Conservation (phyloP, 2,113 vertebrate genomes). For the Laticauda colubrina region DNA sequence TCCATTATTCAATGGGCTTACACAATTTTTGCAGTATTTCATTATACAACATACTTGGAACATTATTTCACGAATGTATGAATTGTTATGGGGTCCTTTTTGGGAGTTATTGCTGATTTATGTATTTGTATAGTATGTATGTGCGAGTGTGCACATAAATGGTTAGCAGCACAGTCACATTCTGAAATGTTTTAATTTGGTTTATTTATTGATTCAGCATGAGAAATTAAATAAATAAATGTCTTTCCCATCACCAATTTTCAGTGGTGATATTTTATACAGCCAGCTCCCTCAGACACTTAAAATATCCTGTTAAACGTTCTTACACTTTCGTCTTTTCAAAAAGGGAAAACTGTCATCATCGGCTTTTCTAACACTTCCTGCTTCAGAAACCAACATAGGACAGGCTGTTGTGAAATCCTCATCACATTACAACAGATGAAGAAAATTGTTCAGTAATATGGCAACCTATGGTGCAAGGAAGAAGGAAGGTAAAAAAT, state of each 20-base stretch:
- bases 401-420: not conserved
- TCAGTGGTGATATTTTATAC: not conserved
- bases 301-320: not conserved
- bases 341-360: not conserved
- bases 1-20: not conserved
- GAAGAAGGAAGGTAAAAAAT: not conserved
- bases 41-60: not conserved
- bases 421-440: not conserved
- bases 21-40: not conserved
- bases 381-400: not conserved
- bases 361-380: not conserved
- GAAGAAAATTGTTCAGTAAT: not conserved
- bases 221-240: not conserved
- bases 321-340: not conserved
- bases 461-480: too few species aligned
- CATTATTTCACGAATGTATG: not conserved
- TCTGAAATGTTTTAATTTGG: not conserved
- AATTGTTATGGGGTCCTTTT: not conserved
- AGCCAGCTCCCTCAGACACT: not conserved
- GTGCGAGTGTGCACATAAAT: not conserved
- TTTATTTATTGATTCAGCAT: not conserved
- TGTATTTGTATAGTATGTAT: not conserved
- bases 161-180: not conserved
- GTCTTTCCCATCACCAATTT: not conserved
- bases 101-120: not conserved